Conservation (phyloP, 2,888 invertebrate species). For the Pimpla rufipes region DNA sequence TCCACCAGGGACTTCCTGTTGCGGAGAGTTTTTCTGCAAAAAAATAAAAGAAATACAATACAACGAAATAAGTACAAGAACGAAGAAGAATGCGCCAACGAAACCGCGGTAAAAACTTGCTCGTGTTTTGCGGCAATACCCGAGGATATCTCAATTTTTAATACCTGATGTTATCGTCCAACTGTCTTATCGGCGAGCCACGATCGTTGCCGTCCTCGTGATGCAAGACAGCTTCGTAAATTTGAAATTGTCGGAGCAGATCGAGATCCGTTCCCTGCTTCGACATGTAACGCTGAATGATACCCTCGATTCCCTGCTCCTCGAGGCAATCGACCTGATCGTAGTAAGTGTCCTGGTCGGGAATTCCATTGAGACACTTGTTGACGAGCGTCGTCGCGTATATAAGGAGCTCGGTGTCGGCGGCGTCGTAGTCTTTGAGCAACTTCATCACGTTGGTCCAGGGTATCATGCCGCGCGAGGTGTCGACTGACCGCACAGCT, state of each 20-base stretch:
- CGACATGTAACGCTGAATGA: constrained; percentile 95
- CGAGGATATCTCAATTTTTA: constrained; percentile 23
- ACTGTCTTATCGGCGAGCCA: constrained; percentile 88
- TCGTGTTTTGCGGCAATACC: background rate
- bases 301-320: constrained; percentile 96
- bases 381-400: constrained; percentile 99
- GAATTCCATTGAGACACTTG: constrained; percentile 96
- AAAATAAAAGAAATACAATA: constrained; percentile 5
- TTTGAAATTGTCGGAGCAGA: constrained; percentile 96
- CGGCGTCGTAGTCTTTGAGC: constrained; percentile 97
- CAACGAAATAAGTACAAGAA: background rate
- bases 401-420: constrained; percentile 97
- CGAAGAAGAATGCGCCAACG: background rate
- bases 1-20: constrained; percentile 89
- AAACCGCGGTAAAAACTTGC: background rate
- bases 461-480: constrained; percentile 87
- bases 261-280: constrained; percentile 97
- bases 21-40: constrained; percentile 90
- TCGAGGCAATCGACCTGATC: constrained; percentile 98
- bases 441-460: constrained; percentile 90
- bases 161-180: constrained; percentile 87
- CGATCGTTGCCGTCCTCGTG: constrained; percentile 94
- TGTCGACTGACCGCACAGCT: constrained; percentile 94
- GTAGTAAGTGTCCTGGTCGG: constrained; percentile 98
- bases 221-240: constrained; percentile 97